Evolutionary conservation across 2,113 vertebrate genomes (phyloP), one percentile per base, ranked within the genome.

Genomic region (Nibea albiflora): DNA sequence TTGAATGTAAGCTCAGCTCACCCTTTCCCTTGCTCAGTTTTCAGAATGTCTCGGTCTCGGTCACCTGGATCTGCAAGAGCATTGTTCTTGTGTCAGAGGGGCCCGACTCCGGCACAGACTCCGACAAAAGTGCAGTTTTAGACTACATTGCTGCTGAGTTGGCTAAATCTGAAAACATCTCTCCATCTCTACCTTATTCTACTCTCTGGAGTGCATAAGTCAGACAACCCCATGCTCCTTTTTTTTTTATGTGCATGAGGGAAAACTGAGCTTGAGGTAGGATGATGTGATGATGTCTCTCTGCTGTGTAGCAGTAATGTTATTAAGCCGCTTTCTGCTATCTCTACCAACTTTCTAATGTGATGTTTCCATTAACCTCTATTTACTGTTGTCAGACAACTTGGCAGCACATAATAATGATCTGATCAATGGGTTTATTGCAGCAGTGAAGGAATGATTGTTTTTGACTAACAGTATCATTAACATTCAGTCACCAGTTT

Each of bases 61-160:
- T 76, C 53, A 35, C 58, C 26, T 15, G n/a, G 9, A 54, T 72
- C 16, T 76, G 31, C 70, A 17, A 81, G 58, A 58, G 50, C n/a
- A n/a, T 64, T 68, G 15, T 63, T 77, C 35, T 79, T 63, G n/a
- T 49, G 16, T 63, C 61, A 46, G 64, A 63, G 58, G 19, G 68
- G 12, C 19, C 3, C 4, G 7, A 4, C 56, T 24, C n/a, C 28
- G 19, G 8, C 39, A n/a, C 24, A 79, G 57, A 72, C 68, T 52
- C 49, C 74, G 54, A 66, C n/a, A 69, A 64, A 88, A 63, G 54
- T 69, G 35, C 49, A 42, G 3, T 35, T 58, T 49, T 39, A 46
- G 2, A 47, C 2, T 10, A 42, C 24, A 67, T 17, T 2, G 3
- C 50, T 9, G 20, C 17, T 61, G 39, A 56, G 3, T 47, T 35